Evolutionary conservation across 2,113 vertebrate genomes (phyloP).

Genomic region (Antennarius striatus): DNA sequence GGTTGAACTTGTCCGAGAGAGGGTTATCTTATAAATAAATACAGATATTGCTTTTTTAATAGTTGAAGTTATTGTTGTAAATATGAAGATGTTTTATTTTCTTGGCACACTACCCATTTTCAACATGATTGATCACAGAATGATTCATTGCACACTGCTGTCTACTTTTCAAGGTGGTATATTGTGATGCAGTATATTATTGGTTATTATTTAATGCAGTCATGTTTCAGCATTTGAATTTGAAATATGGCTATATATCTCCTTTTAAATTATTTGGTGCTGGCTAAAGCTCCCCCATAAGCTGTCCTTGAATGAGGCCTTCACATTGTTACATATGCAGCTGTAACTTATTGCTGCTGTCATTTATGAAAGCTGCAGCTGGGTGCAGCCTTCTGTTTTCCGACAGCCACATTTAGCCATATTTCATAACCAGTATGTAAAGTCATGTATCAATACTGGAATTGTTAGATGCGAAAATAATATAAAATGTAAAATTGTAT

Average conservation of each 20-base stretch:
- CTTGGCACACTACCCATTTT: conserved; percentile 41
- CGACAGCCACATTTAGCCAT: conserved; percentile 2
- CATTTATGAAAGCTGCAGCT: conserved; percentile 32
- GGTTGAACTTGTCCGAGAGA: too few relatives aligned
- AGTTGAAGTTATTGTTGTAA: conserved; percentile 3
- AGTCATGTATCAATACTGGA: conserved; percentile 14
- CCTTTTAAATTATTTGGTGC: conserved; percentile 67
- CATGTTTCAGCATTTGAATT: conserved; percentile 58
- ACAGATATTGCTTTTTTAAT: conserved; percentile 1
- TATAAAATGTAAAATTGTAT: neutral
- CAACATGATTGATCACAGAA: conserved; percentile 36
- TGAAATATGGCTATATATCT: conserved; percentile 65
- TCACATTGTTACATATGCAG: conserved; percentile 49
- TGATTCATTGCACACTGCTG: conserved; percentile 48
- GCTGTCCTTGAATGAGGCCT: conserved; percentile 61
- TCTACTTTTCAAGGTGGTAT: conserved; percentile 50
- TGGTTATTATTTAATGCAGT: conserved; percentile 60
- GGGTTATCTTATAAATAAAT: neutral
- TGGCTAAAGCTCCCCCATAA: conserved; percentile 68
- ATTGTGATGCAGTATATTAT: conserved; percentile 48
- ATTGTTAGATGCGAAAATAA: too few relatives aligned
- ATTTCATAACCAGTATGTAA: conserved; percentile 19
- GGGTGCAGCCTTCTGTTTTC: conserved; percentile 25
- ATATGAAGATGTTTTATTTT: conserved; percentile 9
- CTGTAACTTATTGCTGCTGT: conserved; percentile 58